Conservation (phyloP, 2,113 vertebrate genomes). For the Poeciliopsis prolifica region DNA sequence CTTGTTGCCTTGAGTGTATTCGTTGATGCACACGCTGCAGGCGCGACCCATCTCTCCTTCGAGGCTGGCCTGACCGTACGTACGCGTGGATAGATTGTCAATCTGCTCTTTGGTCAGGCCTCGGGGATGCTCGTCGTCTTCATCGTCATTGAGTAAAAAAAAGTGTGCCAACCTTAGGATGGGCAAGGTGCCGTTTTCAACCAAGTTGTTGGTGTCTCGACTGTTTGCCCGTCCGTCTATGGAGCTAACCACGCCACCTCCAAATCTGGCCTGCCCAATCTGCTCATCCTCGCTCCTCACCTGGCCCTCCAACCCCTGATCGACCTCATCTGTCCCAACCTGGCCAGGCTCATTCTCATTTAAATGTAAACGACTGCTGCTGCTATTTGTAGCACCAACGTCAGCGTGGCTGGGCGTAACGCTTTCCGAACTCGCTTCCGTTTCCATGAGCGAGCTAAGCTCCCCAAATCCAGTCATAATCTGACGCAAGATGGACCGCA, state of each 20-base stretch:
- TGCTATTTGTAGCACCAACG: constrained; percentile 40
- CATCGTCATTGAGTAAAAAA: constrained; percentile 91
- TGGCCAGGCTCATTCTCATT: constrained; percentile 50
- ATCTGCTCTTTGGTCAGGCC: constrained; percentile 98
- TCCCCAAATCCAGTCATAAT: constrained; percentile 96
- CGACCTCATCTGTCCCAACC: constrained; percentile 42
- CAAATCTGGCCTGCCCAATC: constrained; percentile 69
- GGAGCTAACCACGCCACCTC: constrained; percentile 52
- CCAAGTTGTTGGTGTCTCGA: constrained; percentile 85
- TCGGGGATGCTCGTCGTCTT: constrained; percentile 84
- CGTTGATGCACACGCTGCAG: constrained; percentile 96
- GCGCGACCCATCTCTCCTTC: constrained; percentile 87
- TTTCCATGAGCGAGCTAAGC: constrained; percentile 92
- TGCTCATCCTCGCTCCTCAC: constrained; percentile 57
- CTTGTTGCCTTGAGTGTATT: constrained; percentile 94
- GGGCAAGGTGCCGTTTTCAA: constrained; percentile 89
- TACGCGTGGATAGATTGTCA: constrained; percentile 93
- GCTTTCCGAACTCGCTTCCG: constrained; percentile 85
- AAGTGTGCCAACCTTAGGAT: constrained; percentile 92
- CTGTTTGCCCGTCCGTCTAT: constrained; percentile 72
- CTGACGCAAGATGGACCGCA: constrained; percentile 91
- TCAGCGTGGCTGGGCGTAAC: constrained; percentile 64
- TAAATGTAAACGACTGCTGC: constrained; percentile 54
- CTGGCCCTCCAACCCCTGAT: constrained; percentile 56
- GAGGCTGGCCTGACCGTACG: constrained; percentile 85